Percentiles rank a stretch among this genome's conserved stretches.
phyloP scores from a whole-genome alignment of 1,140 invertebrate species.

The Oncopeltus fasciatus region DNA sequence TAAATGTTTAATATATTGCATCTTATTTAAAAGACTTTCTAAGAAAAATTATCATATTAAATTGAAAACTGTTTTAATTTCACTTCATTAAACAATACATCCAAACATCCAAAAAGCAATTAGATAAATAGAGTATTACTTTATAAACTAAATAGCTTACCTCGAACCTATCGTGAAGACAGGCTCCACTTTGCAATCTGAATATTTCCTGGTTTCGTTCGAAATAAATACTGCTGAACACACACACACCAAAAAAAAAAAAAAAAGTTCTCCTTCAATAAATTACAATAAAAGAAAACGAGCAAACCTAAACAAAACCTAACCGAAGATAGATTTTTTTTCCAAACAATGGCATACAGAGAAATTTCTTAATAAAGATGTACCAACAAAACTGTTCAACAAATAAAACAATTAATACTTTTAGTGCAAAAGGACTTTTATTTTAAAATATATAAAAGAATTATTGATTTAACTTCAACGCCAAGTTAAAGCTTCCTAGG shows the following conservation, averaged over 20 bases:
- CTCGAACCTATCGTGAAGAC: conserved; percentile 18
- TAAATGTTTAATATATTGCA: too few species aligned
- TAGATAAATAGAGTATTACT: too few species aligned
- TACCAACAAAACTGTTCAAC: background rate
- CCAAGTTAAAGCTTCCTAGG: background rate
- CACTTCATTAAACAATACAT: background rate
- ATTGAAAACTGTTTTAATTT: too few species aligned
- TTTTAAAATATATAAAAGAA: background rate
- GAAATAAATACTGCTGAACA: too few species aligned
- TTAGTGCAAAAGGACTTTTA: background rate
- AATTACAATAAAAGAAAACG: background rate
- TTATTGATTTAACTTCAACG: conserved; percentile 1
- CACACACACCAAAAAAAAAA: too few species aligned
- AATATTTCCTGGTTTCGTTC: too few species aligned
- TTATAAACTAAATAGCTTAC: conserved; percentile 7
- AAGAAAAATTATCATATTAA: too few species aligned
- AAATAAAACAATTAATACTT: background rate
- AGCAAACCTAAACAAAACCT: background rate
- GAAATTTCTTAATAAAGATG: background rate
- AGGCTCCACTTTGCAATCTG: conserved; percentile 13
- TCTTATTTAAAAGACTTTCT: too few species aligned
- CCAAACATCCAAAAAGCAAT: background rate
- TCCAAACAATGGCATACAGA: background rate
- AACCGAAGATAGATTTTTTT: background rate
- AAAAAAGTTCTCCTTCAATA: too few species aligned